A percentile compares a stretch with the other conserved stretches of the same genome.
phyloP scores from a whole-genome alignment of 2,888 invertebrate genomes.

The Coelopa pilipes region DNA sequence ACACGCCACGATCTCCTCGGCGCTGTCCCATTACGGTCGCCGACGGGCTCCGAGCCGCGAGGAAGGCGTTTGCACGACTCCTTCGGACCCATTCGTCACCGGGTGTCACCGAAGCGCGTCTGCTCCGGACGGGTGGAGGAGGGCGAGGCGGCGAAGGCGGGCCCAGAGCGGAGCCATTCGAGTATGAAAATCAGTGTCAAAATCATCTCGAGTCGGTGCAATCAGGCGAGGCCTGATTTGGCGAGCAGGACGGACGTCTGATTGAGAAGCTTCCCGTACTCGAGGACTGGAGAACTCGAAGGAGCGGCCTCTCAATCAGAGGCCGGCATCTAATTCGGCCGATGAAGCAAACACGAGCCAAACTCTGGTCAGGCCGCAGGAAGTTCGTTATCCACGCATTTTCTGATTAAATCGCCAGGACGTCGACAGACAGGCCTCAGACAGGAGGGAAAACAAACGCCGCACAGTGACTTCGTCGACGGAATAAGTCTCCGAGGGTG shows the following conservation, averaged over 20 bases:
- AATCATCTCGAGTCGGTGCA: slow-evolving; percentile 6
- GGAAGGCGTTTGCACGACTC: neutral
- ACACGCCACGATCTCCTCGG: neutral
- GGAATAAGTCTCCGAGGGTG: neutral
- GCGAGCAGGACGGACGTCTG: too few relatives aligned
- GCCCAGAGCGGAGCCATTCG: neutral
- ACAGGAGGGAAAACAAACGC: neutral
- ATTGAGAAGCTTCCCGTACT: neutral
- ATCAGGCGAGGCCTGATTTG: neutral
- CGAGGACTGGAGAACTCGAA: neutral
- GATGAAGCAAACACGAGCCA: slow-evolving; percentile 31
- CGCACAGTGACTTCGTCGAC: neutral
- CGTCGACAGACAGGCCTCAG: neutral
- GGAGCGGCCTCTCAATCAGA: slow-evolving; percentile 25
- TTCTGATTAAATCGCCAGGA: slow-evolving; percentile 44
- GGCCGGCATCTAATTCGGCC: slow-evolving; percentile 29
- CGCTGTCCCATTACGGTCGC: too few relatives aligned
- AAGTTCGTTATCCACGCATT: slow-evolving; percentile 49
- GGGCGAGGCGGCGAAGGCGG: too few relatives aligned
- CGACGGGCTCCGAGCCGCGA: too few relatives aligned
- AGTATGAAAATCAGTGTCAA: slow-evolving; percentile 28
- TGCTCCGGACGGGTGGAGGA: neutral
- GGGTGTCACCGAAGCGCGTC: neutral
- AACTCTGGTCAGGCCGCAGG: slow-evolving; percentile 36
- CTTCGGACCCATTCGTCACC: neutral